Percentiles rank a stretch among this genome's conserved stretches.
These are phyloP conservation scores for Telenomus remus DNA, from an alignment of 1,140 invertebrate genomes.

Conservation along the genomic window DNA sequence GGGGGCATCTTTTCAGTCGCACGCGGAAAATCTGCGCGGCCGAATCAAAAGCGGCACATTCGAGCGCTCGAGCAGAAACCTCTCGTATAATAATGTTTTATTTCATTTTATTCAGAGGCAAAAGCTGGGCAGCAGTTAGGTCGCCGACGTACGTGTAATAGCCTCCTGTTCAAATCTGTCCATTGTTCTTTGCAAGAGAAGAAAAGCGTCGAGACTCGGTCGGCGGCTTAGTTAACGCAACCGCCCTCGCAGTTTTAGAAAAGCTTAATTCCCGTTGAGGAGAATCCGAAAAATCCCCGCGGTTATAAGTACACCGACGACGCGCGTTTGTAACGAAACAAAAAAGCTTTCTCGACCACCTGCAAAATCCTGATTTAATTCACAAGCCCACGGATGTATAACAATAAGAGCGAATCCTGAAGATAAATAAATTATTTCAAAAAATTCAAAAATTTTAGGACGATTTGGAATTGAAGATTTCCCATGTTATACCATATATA, in stretches of 20 bases:
- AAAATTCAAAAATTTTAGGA: too few species aligned
- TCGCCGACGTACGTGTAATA: conserved; percentile 51
- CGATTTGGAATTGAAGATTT: too few species aligned
- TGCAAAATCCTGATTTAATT: conserved; percentile 44
- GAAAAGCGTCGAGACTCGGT: conserved; percentile 63
- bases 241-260: conserved; percentile 58
- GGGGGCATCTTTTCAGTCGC: conserved; percentile 38
- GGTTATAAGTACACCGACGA: conserved; percentile 41
- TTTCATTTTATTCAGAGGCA: conserved; percentile 68
- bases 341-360: conserved; percentile 31
- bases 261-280: conserved; percentile 59
- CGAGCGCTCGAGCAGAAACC: conserved; percentile 53
- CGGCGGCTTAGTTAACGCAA: conserved; percentile 60
- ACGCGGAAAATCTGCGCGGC: conserved; percentile 33
- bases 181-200: conserved; percentile 68
- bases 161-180: conserved; percentile 63
- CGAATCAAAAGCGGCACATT: conserved; percentile 54
- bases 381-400: conserved; percentile 1
- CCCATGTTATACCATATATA: too few species aligned
- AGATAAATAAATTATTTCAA: conserved; percentile 3
- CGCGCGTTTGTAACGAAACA: conserved; percentile 40
- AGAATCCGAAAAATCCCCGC: conserved; percentile 54
- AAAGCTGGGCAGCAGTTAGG: conserved; percentile 55
- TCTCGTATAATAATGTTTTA: conserved; percentile 65
- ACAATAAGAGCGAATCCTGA: background rate